Conservation (phyloP, 2,113 vertebrate species). For the Ondatra zibethicus region DNA sequence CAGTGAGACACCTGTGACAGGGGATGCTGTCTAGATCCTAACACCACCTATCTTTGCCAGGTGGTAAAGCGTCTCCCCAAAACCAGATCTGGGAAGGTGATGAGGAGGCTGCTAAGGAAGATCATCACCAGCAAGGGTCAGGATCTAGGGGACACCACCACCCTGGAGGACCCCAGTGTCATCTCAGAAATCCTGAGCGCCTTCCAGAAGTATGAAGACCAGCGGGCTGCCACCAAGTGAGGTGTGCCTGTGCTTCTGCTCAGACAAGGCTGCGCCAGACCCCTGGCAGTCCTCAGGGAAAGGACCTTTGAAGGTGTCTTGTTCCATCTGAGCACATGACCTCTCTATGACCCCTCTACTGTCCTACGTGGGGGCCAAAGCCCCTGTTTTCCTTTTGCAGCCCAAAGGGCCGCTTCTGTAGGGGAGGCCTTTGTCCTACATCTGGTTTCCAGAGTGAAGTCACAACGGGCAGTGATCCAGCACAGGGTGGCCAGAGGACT, state of each 20-base stretch:
- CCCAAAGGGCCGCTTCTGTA: not conserved
- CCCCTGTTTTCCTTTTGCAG: not conserved
- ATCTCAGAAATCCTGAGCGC: conserved; percentile 90
- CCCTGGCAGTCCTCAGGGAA: not conserved
- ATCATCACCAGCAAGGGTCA: conserved; percentile 83
- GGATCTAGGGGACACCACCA: conserved; percentile 92
- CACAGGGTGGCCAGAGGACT: not conserved
- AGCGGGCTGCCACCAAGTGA: conserved; percentile 66
- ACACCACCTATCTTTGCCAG: conserved; percentile 79
- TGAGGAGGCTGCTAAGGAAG: conserved; percentile 93
- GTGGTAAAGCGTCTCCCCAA: conserved; percentile 95
- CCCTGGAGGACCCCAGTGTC: conserved; percentile 92
- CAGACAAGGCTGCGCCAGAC: too few relatives aligned
- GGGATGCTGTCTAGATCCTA: not conserved
- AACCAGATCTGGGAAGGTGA: conserved; percentile 96
- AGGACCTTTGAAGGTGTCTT: not conserved
- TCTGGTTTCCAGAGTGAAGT: conserved; percentile 29
- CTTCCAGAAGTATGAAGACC: conserved; percentile 85
- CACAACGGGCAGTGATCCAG: not conserved
- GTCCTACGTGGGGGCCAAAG: not conserved
- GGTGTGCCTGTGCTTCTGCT: not conserved
- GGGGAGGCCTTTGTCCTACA: not conserved
- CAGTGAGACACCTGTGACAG: too few relatives aligned
- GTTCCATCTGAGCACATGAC: not conserved
- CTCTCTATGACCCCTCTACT: not conserved